Base-by-base conservation (phyloP, 2,797 vertebrate genomes). In the Geotria australis region DNA sequence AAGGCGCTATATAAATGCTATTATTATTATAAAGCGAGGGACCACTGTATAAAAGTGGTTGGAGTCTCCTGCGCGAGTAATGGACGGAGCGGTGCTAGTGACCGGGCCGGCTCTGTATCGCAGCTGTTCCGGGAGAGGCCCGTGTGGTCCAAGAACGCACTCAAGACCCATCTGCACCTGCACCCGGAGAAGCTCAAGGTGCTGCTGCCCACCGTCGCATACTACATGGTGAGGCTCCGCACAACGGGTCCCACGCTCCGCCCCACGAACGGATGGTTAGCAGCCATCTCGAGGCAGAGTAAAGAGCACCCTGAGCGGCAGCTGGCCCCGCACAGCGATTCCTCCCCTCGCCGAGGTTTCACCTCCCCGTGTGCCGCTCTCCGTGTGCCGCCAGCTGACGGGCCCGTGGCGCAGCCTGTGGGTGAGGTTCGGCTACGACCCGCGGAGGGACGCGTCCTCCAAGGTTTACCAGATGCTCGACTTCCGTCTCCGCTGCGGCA, bases 341-440 rank as follows among this genome's bases (percentile, higher is more conserved):
- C 38, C 24, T 38, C 4, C 24, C 24, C 24, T 24, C 24, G 24
- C 24, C 24, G 38, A 38, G 24, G 24, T 38, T 5, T 38, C 4
- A 38, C 24, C 24, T 38, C 24, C 24, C 24, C 24, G 24, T 38
- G 24, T 24, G 5, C 38, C 24, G 24, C 24, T 38, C 24, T 24
- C 5, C 24, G 24, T 38, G 24, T 38, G 5, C 24, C 5, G 24
- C 6, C 63, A 96, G 89, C 70, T 96, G 61, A 98, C 88, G 1
- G 89, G 89, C 7, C 88, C 91, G 1, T 98, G 89, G 91, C 81
- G 91, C 60, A 95, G 84, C 67, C 70, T 98, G 49, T 98, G 91
- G 91, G 80, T 98, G 60, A 74, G 73, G 59, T 77, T 81, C 48
- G 82, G 81, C n/a, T 91, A 85, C 2, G 89, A 96, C 66, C 91